Percentiles rank a stretch among this genome's conserved stretches.
Evolutionary conservation across 1,140 invertebrate genomes (phyloP).

Genomic region (Neocloeon triangulifer): DNA sequence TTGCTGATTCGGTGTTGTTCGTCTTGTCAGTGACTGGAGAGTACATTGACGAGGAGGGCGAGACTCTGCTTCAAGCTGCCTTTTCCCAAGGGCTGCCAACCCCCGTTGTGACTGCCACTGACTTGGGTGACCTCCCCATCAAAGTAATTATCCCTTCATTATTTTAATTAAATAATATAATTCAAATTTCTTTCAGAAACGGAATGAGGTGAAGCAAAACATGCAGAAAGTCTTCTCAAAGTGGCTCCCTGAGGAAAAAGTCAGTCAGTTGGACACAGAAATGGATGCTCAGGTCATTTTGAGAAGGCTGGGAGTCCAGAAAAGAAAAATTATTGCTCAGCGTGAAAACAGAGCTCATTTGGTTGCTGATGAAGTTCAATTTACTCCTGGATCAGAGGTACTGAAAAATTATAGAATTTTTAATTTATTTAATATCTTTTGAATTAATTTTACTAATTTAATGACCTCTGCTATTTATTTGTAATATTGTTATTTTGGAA

Average conservation of each 20-base stretch:
- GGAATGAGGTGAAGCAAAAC: constrained; percentile 44
- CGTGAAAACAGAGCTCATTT: constrained; percentile 58
- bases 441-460: background rate
- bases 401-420: constrained; percentile 9
- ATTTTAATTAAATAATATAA: too few species aligned
- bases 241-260: constrained; percentile 64
- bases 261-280: constrained; percentile 47
- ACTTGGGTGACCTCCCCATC: constrained; percentile 40
- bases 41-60: constrained; percentile 51
- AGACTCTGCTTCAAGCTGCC: constrained; percentile 42
- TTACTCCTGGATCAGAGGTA: constrained; percentile 26
- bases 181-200: constrained; percentile 29
- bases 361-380: constrained; percentile 55
- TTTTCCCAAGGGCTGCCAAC: constrained; percentile 69
- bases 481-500: constrained; percentile 1
- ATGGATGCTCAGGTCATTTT: constrained; percentile 58
- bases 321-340: constrained; percentile 44
- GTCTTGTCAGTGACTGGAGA: constrained; percentile 35
- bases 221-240: constrained; percentile 51
- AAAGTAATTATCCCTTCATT: constrained; percentile 17
- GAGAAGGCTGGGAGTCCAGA: constrained; percentile 57
- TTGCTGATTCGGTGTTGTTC: constrained; percentile 60
- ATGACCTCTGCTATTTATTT: background rate
- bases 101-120: constrained; percentile 49
- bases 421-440: constrained; percentile 1